Evolutionary conservation across 30 jellyfish, hydroid and myxozoan genomes (phyloP).

Genomic region (Chironex yamaguchii): DNA sequence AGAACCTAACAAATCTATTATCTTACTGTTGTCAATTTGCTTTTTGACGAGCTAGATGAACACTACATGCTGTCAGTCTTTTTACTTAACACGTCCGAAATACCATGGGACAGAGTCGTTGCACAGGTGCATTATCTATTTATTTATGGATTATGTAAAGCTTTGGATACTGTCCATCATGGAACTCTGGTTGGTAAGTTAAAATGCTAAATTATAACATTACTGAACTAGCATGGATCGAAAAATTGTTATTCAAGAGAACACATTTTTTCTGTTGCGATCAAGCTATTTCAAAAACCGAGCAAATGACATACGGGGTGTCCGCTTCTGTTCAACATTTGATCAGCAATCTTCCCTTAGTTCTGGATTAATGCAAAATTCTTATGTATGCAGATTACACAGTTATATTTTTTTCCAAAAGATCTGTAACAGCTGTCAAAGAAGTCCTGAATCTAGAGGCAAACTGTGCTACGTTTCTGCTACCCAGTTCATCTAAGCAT

Average conservation of each 20-base stretch:
- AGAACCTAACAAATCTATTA: slow-evolving; percentile 54
- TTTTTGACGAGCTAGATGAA: slow-evolving; percentile 58
- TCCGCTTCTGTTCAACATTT: slow-evolving; percentile 58
- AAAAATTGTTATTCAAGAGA: slow-evolving; percentile 63
- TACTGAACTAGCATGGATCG: slow-evolving; percentile 68
- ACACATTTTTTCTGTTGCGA: slow-evolving; percentile 56
- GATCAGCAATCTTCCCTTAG: slow-evolving; percentile 51
- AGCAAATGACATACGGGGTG: slow-evolving; percentile 71
- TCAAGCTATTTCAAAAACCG: slow-evolving; percentile 61
- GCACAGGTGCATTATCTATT: slow-evolving; percentile 65
- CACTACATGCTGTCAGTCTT: slow-evolving; percentile 65
- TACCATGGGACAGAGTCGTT: slow-evolving; percentile 61
- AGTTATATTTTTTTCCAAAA: slow-evolving; percentile 23
- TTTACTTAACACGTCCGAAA: slow-evolving; percentile 61
- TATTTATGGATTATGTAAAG: slow-evolving; percentile 50
- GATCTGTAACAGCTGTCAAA: neutral
- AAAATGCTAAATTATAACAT: slow-evolving; percentile 49
- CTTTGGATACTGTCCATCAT: slow-evolving; percentile 53
- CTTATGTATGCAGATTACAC: slow-evolving; percentile 63
- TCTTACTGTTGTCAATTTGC: slow-evolving; percentile 49
- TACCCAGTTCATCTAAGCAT: too few species aligned
- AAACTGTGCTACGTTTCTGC: slow-evolving; percentile 2
- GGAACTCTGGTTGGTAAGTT: slow-evolving; percentile 54
- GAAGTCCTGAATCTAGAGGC: slow-evolving; percentile 39
- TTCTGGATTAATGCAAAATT: slow-evolving; percentile 53